These are phyloP conservation scores for Troilus luridus DNA, from an alignment of 2,888 invertebrate genomes.

Conservation along the genomic window DNA sequence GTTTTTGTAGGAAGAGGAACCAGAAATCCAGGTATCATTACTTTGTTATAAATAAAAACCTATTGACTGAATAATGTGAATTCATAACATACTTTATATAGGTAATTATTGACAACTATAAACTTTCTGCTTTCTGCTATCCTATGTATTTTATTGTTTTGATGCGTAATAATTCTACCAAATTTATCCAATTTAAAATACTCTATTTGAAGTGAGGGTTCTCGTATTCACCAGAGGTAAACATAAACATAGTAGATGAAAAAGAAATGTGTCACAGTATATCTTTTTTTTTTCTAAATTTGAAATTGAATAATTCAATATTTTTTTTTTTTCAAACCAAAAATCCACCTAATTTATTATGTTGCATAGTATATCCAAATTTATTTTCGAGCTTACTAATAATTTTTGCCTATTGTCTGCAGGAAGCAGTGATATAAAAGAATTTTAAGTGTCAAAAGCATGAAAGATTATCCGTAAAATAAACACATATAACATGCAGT, in stretches of 20 bases:
- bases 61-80: too few species aligned
- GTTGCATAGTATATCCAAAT: background rate
- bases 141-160: too few species aligned
- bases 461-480: background rate
- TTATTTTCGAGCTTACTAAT: background rate
- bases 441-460: slow-evolving; percentile 33
- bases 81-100: too few species aligned
- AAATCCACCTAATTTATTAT: background rate
- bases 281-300: background rate
- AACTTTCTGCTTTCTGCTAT: too few species aligned
- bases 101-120: too few species aligned
- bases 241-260: background rate
- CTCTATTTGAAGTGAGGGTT: background rate
- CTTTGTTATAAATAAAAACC: too few species aligned
- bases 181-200: background rate
- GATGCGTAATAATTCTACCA: background rate
- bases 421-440: slow-evolving; percentile 6
- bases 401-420: slow-evolving; percentile 43
- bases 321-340: background rate
- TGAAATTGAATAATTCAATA: background rate
- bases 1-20: too few species aligned
- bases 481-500: slow-evolving; percentile 13
- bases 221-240: background rate
- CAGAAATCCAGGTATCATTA: too few species aligned
- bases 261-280: background rate